A percentile compares a stretch with the other conserved stretches of the same genome.
Conservation (phyloP, 2,113 vertebrate genomes). For the Gasterosteus nipponicus region DNA sequence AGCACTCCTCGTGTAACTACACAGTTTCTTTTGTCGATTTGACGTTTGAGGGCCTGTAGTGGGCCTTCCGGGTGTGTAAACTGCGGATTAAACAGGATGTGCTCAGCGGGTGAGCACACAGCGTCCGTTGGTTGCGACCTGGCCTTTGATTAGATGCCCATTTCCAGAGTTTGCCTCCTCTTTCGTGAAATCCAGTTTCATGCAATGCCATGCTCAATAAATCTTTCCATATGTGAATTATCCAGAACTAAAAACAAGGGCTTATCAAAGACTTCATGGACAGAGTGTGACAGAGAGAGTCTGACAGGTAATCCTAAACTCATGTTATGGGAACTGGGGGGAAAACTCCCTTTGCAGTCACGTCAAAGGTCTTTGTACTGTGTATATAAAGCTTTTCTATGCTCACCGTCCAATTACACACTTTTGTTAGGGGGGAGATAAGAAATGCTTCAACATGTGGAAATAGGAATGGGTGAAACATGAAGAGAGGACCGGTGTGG, state of each 20-base stretch:
- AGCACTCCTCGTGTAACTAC: background rate
- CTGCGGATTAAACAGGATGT: conserved; percentile 57
- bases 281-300: conserved; percentile 44
- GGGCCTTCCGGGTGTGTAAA: conserved; percentile 47
- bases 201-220: conserved; percentile 71
- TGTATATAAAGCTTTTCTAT: conserved; percentile 6
- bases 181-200: conserved; percentile 70
- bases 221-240: conserved; percentile 72
- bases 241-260: conserved; percentile 67
- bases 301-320: conserved; percentile 62
- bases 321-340: conserved; percentile 54
- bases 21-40: conserved; percentile 41
- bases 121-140: conserved; percentile 30
- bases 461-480: background rate
- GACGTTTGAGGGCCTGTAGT: conserved; percentile 36
- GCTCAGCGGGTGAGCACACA: conserved; percentile 20
- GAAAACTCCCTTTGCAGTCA: conserved; percentile 35
- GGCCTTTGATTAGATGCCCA: conserved; percentile 52
- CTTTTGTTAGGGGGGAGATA: conserved; percentile 15
- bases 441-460: conserved; percentile 37
- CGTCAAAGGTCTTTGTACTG: conserved; percentile 28
- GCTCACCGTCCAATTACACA: conserved; percentile 15
- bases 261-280: conserved; percentile 68
- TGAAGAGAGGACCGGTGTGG: conserved; percentile 16
- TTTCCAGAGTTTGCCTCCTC: conserved; percentile 49